Conservation (phyloP, 2,888 invertebrate genomes). For the Mechanitis messenoides region DNA sequence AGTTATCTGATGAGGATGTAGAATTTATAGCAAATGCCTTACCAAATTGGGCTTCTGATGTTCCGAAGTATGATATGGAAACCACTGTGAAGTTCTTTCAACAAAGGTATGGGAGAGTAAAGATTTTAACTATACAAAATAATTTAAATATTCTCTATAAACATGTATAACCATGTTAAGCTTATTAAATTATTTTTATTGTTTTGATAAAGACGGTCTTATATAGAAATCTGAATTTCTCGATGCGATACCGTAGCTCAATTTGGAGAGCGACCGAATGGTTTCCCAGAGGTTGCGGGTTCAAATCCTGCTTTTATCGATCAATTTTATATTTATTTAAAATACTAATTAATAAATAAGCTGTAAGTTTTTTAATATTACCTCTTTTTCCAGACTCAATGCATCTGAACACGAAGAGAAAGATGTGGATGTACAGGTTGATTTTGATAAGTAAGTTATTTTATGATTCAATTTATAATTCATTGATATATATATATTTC, state of each 20-base stretch:
- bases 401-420: conserved; percentile 51
- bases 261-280: too few species aligned
- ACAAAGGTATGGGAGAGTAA: conserved; percentile 62
- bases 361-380: background rate
- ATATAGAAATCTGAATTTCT: too few species aligned
- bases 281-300: too few species aligned
- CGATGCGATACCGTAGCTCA: too few species aligned
- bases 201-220: background rate
- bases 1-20: conserved; percentile 78
- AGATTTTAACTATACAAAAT: background rate
- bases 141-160: too few species aligned
- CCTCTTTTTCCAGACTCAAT: conserved; percentile 45
- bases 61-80: conserved; percentile 82
- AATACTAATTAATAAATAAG: too few species aligned
- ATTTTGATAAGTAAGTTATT: conserved; percentile 61
- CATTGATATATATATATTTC: too few species aligned
- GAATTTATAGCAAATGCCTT: conserved; percentile 79
- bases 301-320: too few species aligned
- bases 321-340: too few species aligned
- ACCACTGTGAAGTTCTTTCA: conserved; percentile 83
- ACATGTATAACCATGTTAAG: too few species aligned
- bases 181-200: too few species aligned
- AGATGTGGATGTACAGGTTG: conserved; percentile 62
- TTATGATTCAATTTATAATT: background rate
- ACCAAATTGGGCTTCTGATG: conserved; percentile 80